These are phyloP conservation scores for Platyrinchus mystaceus DNA, from an alignment of 2,797 vertebrate species.

Conservation along the genomic window DNA sequence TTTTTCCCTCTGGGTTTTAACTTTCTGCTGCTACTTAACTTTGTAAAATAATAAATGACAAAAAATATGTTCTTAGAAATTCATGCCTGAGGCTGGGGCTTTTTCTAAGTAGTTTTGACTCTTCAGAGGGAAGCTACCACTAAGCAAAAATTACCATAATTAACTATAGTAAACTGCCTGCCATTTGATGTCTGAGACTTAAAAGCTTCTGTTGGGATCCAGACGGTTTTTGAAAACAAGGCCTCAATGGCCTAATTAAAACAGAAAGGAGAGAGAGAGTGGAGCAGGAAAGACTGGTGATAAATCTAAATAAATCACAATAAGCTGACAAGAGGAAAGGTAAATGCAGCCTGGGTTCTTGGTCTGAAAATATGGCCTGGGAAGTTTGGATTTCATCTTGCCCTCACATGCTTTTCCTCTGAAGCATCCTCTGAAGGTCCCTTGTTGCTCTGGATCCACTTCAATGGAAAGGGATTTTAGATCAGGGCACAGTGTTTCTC, in stretches of 20 bases:
- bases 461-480: background rate
- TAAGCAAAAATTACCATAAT: conserved; percentile 64
- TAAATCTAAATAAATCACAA: conserved; percentile 21
- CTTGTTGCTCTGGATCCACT: background rate
- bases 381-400: background rate
- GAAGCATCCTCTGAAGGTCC: background rate
- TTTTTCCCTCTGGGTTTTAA: background rate
- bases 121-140: conserved; percentile 45
- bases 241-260: conserved; percentile 54
- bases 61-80: conserved; percentile 56
- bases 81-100: conserved; percentile 50
- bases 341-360: background rate
- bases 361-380: background rate
- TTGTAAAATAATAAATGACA: conserved; percentile 40
- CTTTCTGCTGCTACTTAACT: conserved; percentile 28
- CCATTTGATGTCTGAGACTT: conserved; percentile 55
- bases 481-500: background rate
- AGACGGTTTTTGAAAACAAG: conserved; percentile 20
- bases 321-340: background rate
- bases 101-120: conserved; percentile 58
- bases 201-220: conserved; percentile 46
- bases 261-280: background rate
- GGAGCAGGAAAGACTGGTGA: background rate
- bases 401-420: background rate
- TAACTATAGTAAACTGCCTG: conserved; percentile 55